These are phyloP conservation scores for Progne subis DNA, from an alignment of 2,113 vertebrate species.

Conservation along the genomic window DNA sequence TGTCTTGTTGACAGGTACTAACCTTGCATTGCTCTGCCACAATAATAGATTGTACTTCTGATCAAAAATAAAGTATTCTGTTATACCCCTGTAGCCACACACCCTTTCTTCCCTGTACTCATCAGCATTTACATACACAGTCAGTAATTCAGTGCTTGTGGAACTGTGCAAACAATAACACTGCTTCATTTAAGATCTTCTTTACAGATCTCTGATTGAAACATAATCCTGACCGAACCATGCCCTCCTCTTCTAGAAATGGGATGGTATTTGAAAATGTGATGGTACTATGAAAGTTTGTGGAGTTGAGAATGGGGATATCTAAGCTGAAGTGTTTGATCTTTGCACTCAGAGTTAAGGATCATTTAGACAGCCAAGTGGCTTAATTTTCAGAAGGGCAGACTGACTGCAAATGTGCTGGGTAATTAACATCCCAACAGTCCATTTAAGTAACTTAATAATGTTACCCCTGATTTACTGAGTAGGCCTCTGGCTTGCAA, in stretches of 20 bases:
- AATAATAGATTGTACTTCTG: neutral
- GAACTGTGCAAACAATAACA: neutral
- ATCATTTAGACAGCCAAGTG: constrained; percentile 45
- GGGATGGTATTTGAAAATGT: constrained; percentile 21
- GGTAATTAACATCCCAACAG: constrained; percentile 49
- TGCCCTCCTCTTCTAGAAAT: constrained; percentile 11
- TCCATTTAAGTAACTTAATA: constrained; percentile 53
- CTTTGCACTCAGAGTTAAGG: constrained; percentile 35
- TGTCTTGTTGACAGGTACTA: constrained; percentile 50
- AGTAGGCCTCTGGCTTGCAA: neutral
- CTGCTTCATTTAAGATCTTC: constrained; percentile 17
- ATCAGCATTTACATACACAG: neutral
- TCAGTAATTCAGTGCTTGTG: neutral
- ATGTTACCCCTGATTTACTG: constrained; percentile 40
- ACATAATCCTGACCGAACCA: constrained; percentile 38
- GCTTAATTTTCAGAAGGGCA: constrained; percentile 47
- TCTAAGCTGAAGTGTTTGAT: constrained; percentile 38
- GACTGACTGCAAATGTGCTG: neutral
- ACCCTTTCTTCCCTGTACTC: neutral
- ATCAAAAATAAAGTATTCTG: neutral
- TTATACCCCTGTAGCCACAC: neutral
- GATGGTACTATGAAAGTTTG: neutral
- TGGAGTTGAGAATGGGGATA: neutral
- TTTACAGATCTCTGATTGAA: constrained; percentile 16
- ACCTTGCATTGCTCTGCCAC: neutral